A percentile compares a stretch with the other conserved stretches of the same genome.
These are phyloP conservation scores for Taxidea taxus DNA, from an alignment of 2,113 vertebrate genomes.

Conservation along the genomic window DNA sequence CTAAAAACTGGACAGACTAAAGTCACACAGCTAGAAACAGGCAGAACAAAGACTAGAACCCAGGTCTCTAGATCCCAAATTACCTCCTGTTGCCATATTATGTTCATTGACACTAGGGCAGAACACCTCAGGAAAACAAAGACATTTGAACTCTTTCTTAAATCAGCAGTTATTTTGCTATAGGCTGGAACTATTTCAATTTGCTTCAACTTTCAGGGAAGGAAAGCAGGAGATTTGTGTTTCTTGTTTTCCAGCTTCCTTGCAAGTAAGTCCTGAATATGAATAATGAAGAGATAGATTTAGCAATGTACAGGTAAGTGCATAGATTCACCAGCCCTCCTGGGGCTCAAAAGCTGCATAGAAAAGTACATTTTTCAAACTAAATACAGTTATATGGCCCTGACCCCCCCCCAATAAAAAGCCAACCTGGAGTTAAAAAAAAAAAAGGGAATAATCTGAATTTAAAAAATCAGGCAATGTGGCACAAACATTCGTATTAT, in stretches of 20 bases:
- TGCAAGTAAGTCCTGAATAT: constrained; percentile 17
- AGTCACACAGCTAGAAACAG: neutral
- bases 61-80: neutral
- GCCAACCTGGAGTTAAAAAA: neutral
- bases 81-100: neutral
- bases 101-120: neutral
- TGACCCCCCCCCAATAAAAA: neutral
- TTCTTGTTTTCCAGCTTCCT: constrained; percentile 44
- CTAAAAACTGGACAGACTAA: neutral
- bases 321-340: constrained; percentile 36
- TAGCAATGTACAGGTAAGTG: constrained; percentile 45
- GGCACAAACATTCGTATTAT: constrained; percentile 37
- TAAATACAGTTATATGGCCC: constrained; percentile 28
- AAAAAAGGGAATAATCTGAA: neutral
- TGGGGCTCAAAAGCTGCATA: constrained; percentile 35
- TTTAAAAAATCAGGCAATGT: neutral
- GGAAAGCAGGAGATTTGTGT: neutral
- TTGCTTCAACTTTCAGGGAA: neutral
- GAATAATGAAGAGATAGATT: constrained; percentile 58
- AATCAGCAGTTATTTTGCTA: neutral
- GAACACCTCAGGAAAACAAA: constrained; percentile 1
- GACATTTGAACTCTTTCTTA: neutral
- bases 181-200: neutral
- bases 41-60: neutral
- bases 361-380: constrained; percentile 53